Evolutionary conservation across 1,140 invertebrate species (phyloP), one percentile per base, ranked within the genome.

Genomic region (Antheraea mylitta): DNA sequence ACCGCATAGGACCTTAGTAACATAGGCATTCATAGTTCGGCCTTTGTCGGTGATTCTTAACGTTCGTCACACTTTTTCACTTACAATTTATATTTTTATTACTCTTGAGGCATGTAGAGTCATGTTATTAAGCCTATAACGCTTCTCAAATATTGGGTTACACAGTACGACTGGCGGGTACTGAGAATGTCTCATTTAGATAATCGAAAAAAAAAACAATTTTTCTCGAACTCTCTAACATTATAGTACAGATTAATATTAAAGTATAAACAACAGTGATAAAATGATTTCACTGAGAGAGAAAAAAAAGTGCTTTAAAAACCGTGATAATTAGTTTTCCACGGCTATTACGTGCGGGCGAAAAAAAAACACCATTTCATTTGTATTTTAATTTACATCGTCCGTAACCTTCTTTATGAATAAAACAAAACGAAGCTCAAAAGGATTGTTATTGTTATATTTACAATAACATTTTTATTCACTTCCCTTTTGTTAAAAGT

Each of bases 351-450:
- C 64, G 66, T 61, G 30, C 59, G 63, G 66, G 66, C 63, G 67
- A 66, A 69, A 67, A 19, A 22, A 42, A 58, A 66, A 30, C 36
- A 48, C 7, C 30, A 65, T 18, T 66, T 53, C 62, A 72, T 66
- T 72, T 69, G 42, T 58, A 66, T 67, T 69, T 66, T 61, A 48
- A 65, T 65, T 65, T 65, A 48, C 37, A 48, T 65, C 45, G 45
- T 65, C 45, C 45, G 45, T 53, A 53, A n/a, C 64, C 9, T 30
- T 66, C 18, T 63, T 66, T 67, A 67, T 68, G 66, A 68, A 69
- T 68, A 60, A 71, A 68, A 66, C 63, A 66, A 71, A 67, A 66
- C 67, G 48, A 62, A 58, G 18, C 37, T 67, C 38, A 72, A 69
- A 53, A 66, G 67, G 67, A 60, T 72, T 69, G 42, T 61, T 58